phyloP scores from a whole-genome alignment of 64 coral and sea anemone genomes.

The Actinia equina region DNA sequence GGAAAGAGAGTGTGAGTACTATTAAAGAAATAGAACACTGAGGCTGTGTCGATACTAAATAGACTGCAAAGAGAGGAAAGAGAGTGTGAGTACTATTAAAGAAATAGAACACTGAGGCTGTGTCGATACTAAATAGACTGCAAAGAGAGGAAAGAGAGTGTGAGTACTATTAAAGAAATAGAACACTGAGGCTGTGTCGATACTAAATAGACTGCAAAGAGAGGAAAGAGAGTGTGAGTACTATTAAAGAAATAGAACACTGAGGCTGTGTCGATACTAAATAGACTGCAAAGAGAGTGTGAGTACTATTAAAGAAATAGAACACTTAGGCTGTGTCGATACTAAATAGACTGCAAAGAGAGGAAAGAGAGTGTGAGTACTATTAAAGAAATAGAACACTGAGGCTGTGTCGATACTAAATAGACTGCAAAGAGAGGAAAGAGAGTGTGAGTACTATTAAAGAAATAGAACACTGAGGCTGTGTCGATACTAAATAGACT shows the following conservation, averaged over 20 bases:
- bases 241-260: slow-evolving; percentile 18
- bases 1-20: no score
- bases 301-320: not conserved
- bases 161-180: not conserved
- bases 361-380: no score
- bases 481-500: slow-evolving; percentile 84
- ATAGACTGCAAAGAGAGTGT: slow-evolving; percentile 44
- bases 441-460: no score
- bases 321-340: slow-evolving; percentile 59
- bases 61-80: slow-evolving; percentile 35
- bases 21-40: slow-evolving; percentile 24
- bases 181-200: slow-evolving; percentile 63
- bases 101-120: slow-evolving; percentile 47
- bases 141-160: no score
- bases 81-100: no score
- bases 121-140: slow-evolving; percentile 81
- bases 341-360: slow-evolving; percentile 59
- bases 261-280: slow-evolving; percentile 63
- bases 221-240: no score
- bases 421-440: slow-evolving; percentile 34
- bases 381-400: slow-evolving; percentile 11
- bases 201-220: slow-evolving; percentile 59
- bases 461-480: slow-evolving; percentile 39
- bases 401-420: slow-evolving; percentile 72
- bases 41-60: slow-evolving; percentile 66